These are phyloP conservation scores for Coregonus clupeaformis DNA, from an alignment of 2,113 vertebrate genomes.

Conservation along the genomic window DNA sequence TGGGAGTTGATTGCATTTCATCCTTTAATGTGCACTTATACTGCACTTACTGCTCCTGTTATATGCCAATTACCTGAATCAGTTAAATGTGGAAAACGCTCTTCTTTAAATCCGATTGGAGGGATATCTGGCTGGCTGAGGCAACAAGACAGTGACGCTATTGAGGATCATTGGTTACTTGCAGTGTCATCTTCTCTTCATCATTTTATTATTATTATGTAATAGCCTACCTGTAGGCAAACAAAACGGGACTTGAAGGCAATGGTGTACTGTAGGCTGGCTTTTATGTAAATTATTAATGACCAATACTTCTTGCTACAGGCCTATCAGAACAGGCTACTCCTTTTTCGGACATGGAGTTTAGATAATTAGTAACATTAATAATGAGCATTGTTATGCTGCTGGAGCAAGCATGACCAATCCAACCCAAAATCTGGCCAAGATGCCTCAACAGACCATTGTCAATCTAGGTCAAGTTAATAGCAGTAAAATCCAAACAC, in stretches of 20 bases:
- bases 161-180: neutral
- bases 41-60: conserved; percentile 40
- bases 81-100: conserved; percentile 31
- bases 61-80: conserved; percentile 25
- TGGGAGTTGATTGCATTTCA: conserved; percentile 36
- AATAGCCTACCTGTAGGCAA: neutral
- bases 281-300: too few relatives aligned
- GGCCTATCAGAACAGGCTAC: too few relatives aligned
- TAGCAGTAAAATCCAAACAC: neutral
- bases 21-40: conserved; percentile 16
- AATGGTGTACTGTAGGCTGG: too few relatives aligned
- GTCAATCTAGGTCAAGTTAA: neutral
- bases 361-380: too few relatives aligned
- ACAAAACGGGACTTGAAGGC: too few relatives aligned
- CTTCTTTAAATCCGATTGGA: neutral
- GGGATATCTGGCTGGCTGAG: neutral
- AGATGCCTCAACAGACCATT: neutral
- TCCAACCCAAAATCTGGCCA: neutral
- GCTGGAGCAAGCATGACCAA: neutral
- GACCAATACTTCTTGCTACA: too few relatives aligned
- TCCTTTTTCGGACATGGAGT: too few relatives aligned
- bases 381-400: neutral
- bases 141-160: neutral
- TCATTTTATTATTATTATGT: neutral
- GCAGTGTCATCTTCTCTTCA: neutral